Conservation (phyloP, 2,113 vertebrate species). For the Megaleporinus macrocephalus region DNA sequence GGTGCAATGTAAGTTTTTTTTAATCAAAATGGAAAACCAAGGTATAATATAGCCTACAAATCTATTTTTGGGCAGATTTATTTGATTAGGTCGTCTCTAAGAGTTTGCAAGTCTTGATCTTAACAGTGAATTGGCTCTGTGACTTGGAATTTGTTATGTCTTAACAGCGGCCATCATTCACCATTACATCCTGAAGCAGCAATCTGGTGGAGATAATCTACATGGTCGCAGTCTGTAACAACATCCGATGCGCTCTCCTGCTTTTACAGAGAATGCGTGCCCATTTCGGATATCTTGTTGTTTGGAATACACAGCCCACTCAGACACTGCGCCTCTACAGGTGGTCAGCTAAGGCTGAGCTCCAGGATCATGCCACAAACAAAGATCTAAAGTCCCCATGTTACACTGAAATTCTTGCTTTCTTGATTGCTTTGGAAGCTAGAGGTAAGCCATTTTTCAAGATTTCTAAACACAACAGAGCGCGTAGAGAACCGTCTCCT, state of each 20-base stretch:
- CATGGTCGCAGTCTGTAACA: neutral
- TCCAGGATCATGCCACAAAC: neutral
- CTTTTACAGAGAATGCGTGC: neutral
- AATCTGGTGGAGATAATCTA: no score
- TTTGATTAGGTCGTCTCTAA: no score
- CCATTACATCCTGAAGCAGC: no score
- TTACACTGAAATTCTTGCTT: conserved; percentile 7
- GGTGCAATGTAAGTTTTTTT: no score
- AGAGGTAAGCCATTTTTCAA: conserved; percentile 30
- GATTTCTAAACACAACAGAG: conserved; percentile 27
- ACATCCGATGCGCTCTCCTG: no score
- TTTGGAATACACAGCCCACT: neutral
- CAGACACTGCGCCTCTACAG: neutral
- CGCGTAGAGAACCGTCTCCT: conserved; percentile 10
- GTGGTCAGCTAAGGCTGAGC: neutral
- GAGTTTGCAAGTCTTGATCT: no score
- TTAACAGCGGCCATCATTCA: no score
- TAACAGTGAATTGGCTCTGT: no score
- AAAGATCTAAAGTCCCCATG: neutral
- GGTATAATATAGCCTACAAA: no score
- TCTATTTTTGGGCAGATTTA: no score
- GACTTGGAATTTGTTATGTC: no score
- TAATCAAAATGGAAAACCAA: no score
- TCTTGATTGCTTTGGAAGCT: conserved; percentile 24
- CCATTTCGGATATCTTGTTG: neutral